Conservation (phyloP, 37 sponge, comb jelly and placozoan species). For the Beroe forskalii region DNA sequence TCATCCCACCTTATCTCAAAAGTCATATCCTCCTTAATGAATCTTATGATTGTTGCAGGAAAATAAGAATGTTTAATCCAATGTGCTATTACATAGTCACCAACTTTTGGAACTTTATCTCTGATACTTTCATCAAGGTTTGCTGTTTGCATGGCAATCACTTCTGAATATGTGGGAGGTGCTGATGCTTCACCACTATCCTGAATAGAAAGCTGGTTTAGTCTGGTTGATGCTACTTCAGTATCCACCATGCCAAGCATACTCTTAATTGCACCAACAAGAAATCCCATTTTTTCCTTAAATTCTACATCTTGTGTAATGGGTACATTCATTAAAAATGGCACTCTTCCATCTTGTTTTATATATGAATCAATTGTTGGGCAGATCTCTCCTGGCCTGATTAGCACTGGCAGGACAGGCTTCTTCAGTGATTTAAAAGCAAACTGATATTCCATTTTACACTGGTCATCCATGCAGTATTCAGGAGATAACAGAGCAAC, state of each 20-base stretch:
- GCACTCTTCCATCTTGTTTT: constrained; percentile 9
- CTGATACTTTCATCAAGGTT: not conserved
- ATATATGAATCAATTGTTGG: not conserved
- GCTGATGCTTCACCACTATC: not conserved
- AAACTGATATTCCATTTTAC: constrained; percentile 56
- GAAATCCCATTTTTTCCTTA: constrained; percentile 2
- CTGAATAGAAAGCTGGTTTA: not conserved
- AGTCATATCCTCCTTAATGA: not conserved
- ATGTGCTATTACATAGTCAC: constrained; percentile 13
- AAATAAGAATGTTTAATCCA: constrained; percentile 17
- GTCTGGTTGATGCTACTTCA: not conserved
- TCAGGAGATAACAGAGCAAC: constrained; percentile 23
- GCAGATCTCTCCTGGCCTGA: not conserved
- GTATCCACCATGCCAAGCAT: not conserved
- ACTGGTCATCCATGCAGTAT: not conserved
- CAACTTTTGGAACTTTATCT: constrained; percentile 10
- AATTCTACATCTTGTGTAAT: not conserved
- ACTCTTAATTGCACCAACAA: constrained; percentile 7
- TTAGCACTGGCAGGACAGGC: constrained; percentile 23
- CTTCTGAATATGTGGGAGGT: not conserved
- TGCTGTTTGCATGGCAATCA: not conserved
- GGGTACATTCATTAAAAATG: not conserved
- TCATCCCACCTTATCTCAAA: constrained; percentile 50
- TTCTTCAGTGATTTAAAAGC: constrained; percentile 13
- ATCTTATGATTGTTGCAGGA: not conserved